These are phyloP conservation scores for Nymphalis urticae DNA, from an alignment of 2,888 invertebrate genomes.

Conservation along the genomic window DNA sequence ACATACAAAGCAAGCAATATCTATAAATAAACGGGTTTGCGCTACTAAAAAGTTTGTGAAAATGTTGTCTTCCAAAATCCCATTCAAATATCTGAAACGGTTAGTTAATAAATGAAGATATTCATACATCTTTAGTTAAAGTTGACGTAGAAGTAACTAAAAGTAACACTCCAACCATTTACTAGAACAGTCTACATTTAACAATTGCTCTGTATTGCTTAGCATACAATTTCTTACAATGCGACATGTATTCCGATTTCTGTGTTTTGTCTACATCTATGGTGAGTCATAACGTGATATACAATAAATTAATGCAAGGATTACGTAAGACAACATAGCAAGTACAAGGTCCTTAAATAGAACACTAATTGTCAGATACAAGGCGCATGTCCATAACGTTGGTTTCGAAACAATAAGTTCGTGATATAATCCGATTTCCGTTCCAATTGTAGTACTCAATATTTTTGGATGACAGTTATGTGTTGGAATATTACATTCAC, in stretches of 20 bases:
- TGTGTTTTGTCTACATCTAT: conserved; percentile 11
- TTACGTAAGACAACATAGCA: conserved; percentile 35
- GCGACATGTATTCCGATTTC: neutral
- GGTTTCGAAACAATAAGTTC: conserved; percentile 32
- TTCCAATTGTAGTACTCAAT: conserved; percentile 28
- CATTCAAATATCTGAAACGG: too few species aligned
- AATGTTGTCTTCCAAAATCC: too few species aligned
- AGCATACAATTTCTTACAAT: conserved; percentile 13
- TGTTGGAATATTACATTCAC: neutral
- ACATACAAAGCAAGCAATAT: too few species aligned
- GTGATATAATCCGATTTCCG: conserved; percentile 37
- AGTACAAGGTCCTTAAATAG: conserved; percentile 45
- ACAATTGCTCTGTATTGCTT: conserved; percentile 1
- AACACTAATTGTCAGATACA: conserved; percentile 33
- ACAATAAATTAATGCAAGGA: conserved; percentile 33
- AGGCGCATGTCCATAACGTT: conserved; percentile 31
- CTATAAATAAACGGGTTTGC: too few species aligned
- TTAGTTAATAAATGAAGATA: too few species aligned
- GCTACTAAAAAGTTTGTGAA: too few species aligned
- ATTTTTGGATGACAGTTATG: conserved; percentile 26
- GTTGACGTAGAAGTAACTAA: neutral
- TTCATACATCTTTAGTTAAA: too few species aligned
- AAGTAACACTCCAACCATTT: neutral
- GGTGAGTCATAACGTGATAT: conserved; percentile 34
- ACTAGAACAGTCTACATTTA: neutral